Percentiles rank a stretch among this genome's conserved stretches.
Evolutionary conservation across 2,888 invertebrate species (phyloP).

Genomic region (Hanleya hanleyi): DNA sequence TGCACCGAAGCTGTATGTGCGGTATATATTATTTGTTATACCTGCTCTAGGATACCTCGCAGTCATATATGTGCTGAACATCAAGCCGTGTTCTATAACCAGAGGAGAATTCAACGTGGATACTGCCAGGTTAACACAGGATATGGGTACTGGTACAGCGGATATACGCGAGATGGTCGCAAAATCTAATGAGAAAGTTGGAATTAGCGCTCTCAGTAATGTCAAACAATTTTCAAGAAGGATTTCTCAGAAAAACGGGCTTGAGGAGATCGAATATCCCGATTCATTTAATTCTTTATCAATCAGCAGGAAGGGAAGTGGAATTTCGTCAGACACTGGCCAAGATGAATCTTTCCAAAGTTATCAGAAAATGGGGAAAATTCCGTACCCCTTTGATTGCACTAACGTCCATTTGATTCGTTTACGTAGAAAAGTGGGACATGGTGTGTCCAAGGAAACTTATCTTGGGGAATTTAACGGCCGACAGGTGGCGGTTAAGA

Average conservation of each 20-base stretch:
- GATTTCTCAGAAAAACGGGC: background rate
- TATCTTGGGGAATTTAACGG: conserved; percentile 58
- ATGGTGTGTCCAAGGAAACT: conserved; percentile 69
- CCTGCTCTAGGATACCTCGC: background rate
- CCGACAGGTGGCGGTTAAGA: conserved; percentile 62
- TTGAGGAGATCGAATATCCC: background rate
- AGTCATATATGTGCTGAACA: background rate
- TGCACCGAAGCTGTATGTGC: background rate
- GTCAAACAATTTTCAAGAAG: background rate
- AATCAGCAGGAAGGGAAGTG: too few relatives aligned
- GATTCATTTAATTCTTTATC: background rate
- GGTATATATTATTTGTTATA: background rate
- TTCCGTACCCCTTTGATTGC: conserved; percentile 52
- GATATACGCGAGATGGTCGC: too few relatives aligned
- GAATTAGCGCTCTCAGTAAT: background rate
- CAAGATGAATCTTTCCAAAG: too few relatives aligned
- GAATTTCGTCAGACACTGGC: too few relatives aligned
- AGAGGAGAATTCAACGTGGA: too few relatives aligned
- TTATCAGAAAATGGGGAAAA: too few relatives aligned
- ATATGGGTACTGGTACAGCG: too few relatives aligned
- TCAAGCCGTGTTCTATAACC: background rate
- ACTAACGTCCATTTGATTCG: conserved; percentile 58
- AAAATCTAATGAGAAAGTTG: too few relatives aligned
- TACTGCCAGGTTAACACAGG: too few relatives aligned
- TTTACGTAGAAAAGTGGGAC: conserved; percentile 62